Base-by-base conservation (phyloP, 2,113 vertebrate species). In the Cyanoramphus novaezelandiae region DNA sequence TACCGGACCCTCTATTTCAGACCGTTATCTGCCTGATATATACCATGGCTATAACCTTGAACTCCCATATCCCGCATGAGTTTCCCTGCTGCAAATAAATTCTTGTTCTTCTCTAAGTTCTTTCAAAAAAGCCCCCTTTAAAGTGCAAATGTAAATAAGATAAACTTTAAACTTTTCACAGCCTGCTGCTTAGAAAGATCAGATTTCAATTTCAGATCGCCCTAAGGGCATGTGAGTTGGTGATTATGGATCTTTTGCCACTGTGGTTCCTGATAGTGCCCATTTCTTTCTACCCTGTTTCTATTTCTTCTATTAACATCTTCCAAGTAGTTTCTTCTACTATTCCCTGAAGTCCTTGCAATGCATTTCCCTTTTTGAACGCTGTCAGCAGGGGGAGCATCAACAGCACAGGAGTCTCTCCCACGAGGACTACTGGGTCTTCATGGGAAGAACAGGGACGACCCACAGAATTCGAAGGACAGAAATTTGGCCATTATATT, bases 311-410 rank as follows among this genome's bases (percentile, higher is more conserved):
- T 80, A 3, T 19, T 24, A 75, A 46, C 4, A 21, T 8, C 6
- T 7, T 46, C 46, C 25, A 49, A 84, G 24, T 3, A 9, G 6
- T 52, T 76, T 60, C 13, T 13, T 50, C 74, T 17, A 13, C 23
- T 41, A 11, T 20, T 59, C 17, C 23, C 49, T 31, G 23, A 46
- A 46, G 43, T 6, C 29, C 37, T 60, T 33, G 23, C 41, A 44
- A 49, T 3, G 9, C 9, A 1, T 88, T 86, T 88, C 74, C 35
- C 80, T 25, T 29, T 25, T 76, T 27, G 65, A 82, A 31, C 1
- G 0, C 14, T 72, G 71, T 88, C 94, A 90, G 71, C 68, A 96
- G 93, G 35, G 90, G 85, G 93, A 95, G 90, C 13, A 33, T 93
- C 85, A 83, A 75, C 50, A 90, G 79, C 60, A 44, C 13, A 13